Conservation (phyloP, 2,888 invertebrate species). For the Teinopalpus imperialis region DNA sequence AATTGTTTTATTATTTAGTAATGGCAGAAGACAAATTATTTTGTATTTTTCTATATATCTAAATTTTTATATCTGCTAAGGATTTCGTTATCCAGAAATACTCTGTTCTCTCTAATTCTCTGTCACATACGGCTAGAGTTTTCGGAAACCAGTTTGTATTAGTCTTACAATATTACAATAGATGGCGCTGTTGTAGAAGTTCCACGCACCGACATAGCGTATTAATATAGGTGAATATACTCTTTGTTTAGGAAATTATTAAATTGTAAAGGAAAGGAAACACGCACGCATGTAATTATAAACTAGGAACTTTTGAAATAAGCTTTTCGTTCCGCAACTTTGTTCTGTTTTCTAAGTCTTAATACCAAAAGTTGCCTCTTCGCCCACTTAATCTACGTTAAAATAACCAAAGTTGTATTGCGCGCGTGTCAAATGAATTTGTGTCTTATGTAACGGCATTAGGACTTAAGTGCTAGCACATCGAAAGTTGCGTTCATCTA, state of each 20-base stretch:
- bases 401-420: constrained; percentile 6
- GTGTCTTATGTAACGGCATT: constrained; percentile 31
- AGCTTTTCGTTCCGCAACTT: constrained; percentile 27
- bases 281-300: constrained; percentile 28
- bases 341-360: constrained; percentile 26
- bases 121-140: too few relatives aligned
- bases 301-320: constrained; percentile 26
- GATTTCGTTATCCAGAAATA: too few relatives aligned
- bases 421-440: constrained; percentile 27
- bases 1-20: too few relatives aligned
- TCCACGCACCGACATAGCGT: too few relatives aligned
- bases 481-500: constrained; percentile 46
- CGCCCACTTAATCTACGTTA: constrained; percentile 36
- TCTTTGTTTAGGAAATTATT: constrained; percentile 7
- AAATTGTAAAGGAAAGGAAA: constrained; percentile 11
- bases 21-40: too few relatives aligned
- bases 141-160: too few relatives aligned
- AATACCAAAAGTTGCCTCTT: constrained; percentile 27
- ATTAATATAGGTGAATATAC: too few relatives aligned
- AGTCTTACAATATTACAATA: too few relatives aligned
- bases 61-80: too few relatives aligned
- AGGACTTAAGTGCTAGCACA: constrained; percentile 29
- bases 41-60: too few relatives aligned
- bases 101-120: too few relatives aligned
- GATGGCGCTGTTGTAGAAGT: too few relatives aligned